Evolutionary conservation across 2,113 vertebrate genomes (phyloP).

Genomic region (Rhabdornis inornatus): DNA sequence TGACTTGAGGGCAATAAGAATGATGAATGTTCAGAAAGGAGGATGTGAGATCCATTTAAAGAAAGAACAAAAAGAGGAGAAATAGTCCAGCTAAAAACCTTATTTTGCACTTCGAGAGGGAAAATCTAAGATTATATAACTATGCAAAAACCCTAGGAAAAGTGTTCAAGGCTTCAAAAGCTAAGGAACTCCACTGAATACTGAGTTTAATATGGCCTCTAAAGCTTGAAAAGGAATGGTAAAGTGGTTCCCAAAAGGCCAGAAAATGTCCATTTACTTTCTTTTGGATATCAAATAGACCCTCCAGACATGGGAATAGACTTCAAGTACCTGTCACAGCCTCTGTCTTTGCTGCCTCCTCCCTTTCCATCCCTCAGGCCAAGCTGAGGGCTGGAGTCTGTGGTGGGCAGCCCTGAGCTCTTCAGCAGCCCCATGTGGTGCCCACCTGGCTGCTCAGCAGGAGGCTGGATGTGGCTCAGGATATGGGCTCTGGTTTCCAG

Average conservation of each 20-base stretch:
- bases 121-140: neutral
- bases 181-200: neutral
- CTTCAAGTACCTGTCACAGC: neutral
- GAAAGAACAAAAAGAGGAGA: neutral
- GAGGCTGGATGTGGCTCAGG: accelerated
- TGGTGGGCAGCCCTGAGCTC: neutral
- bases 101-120: neutral
- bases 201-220: neutral
- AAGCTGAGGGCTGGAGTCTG: neutral
- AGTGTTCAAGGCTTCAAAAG: neutral
- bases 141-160: neutral
- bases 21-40: neutral
- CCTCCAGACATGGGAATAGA: neutral
- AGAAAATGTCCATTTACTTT: neutral
- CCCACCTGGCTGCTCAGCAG: neutral
- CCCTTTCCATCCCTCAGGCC: neutral
- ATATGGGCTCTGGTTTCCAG: neutral
- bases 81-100: neutral
- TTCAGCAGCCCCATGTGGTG: accelerated
- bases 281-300: neutral
- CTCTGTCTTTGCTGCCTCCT: neutral
- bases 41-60: neutral
- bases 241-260: neutral
- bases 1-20: neutral
- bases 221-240: neutral